Evolutionary conservation across 2,888 invertebrate species (phyloP), one percentile per base, ranked within the genome.

Genomic region (Hemaris fuciformis): DNA sequence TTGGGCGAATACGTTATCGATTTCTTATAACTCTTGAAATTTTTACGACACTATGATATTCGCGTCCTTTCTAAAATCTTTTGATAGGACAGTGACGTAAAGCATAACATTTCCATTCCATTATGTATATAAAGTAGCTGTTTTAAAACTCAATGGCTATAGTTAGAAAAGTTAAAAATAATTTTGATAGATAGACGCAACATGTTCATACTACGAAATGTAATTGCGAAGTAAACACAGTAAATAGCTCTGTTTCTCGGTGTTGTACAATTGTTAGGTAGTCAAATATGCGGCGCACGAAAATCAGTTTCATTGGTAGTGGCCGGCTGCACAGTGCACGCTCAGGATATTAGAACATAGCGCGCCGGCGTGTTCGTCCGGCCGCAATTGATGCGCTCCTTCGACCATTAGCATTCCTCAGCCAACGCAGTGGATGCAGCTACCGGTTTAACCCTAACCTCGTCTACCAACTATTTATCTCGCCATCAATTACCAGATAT

Each of bases 351-450:
- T 53, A 53, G 31, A 70, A 69, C 76, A 75, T 64, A 72, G 72
- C 75, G 70, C 48, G 25, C 48, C 48, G 10, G 53, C 27, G 18
- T 53, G 31, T 18, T 27, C 53, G 74, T 69, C 71, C 66, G 65
- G 66, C 74, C 76, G 77, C 79, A 83, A 84, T 84, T 83, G 82
- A 85, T 84, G 80, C 79, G 71, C 73, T 71, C 76, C 81, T 84
- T 80, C 71, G 65, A 68, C 79, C 79, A 86, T 87, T 85, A 87
- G 79, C 84, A 85, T 87, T 85, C 83, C 81, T 83, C 76, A 72
- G 74, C 75, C 74, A 74, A 75, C 76, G 71, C 75, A 20, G 57
- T 27, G 15, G 53, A 27, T 23, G 27, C 27, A 46, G 46, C 46
- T 23, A 23, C 53, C 67, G 73, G 80, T 80, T 80, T 85, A 85